These are phyloP conservation scores for Amitus sp. DNA, from an alignment of 2,888 invertebrate species.

Conservation along the genomic window DNA sequence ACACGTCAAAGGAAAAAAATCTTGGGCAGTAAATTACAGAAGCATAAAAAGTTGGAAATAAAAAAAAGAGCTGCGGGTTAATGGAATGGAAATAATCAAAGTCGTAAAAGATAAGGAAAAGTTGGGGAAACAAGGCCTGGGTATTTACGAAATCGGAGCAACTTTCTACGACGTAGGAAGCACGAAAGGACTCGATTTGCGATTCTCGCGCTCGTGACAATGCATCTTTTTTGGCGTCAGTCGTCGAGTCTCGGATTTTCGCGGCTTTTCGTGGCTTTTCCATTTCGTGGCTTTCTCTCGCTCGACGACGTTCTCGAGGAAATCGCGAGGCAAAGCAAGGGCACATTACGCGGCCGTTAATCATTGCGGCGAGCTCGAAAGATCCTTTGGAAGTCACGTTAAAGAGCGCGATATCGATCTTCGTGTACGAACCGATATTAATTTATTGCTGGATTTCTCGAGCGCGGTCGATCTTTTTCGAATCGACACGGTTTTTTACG, in stretches of 20 bases:
- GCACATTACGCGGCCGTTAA: conserved; percentile 31
- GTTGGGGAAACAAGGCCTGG: background rate
- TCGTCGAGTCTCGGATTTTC: too few relatives aligned
- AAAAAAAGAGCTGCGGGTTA: background rate
- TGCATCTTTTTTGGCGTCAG: background rate
- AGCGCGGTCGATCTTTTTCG: conserved; percentile 11
- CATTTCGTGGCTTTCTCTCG: too few relatives aligned
- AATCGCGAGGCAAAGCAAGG: too few relatives aligned
- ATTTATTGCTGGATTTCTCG: conserved; percentile 24
- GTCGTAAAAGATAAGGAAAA: background rate
- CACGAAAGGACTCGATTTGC: background rate
- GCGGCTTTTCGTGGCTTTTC: background rate
- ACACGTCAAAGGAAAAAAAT: too few relatives aligned
- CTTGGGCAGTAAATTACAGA: too few relatives aligned
- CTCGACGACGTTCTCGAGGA: too few relatives aligned
- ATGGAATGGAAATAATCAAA: background rate
- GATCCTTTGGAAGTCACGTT: conserved; percentile 28
- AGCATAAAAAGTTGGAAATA: background rate
- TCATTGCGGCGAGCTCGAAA: conserved; percentile 18
- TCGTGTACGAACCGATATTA: conserved; percentile 28
- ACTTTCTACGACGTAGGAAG: conserved; percentile 2
- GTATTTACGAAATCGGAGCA: background rate
- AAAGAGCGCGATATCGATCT: conserved; percentile 37
- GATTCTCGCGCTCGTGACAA: conserved; percentile 3
- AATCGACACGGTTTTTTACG: too few relatives aligned